Evolutionary conservation across 2,113 vertebrate genomes (phyloP).

Genomic region (Anthoscopus minutus): DNA sequence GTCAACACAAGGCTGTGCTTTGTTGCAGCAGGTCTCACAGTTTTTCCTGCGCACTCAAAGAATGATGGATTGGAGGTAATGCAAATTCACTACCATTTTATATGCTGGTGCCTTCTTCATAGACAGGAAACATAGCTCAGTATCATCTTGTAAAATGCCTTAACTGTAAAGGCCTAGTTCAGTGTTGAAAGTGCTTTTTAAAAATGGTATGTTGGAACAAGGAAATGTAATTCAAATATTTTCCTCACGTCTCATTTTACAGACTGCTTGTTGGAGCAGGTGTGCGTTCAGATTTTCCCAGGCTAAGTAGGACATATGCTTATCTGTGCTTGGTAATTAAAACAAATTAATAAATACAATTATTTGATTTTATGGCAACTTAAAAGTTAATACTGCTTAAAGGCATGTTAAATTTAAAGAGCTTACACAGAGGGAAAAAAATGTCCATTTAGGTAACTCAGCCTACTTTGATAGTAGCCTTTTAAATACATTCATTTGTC

Average conservation of each 20-base stretch:
- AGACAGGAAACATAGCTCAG: constrained; percentile 93
- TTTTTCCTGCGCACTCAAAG: constrained; percentile 78
- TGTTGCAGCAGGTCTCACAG: constrained; percentile 78
- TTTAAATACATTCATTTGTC: neutral
- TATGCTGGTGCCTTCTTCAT: constrained; percentile 87
- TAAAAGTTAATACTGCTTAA: constrained; percentile 67
- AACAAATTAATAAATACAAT: constrained; percentile 75
- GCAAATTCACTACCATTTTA: constrained; percentile 99
- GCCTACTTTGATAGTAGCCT: neutral
- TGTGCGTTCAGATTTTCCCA: constrained; percentile 33
- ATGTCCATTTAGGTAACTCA: neutral
- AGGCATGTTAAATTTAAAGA: constrained; percentile 40
- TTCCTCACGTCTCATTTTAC: constrained; percentile 60
- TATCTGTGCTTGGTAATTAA: constrained; percentile 64
- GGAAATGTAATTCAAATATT: constrained; percentile 64
- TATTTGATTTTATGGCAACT: constrained; percentile 69
- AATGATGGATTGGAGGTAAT: constrained; percentile 97
- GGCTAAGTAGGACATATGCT: constrained; percentile 54
- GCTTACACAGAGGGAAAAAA: neutral
- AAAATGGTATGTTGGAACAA: constrained; percentile 58
- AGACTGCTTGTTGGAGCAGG: constrained; percentile 58
- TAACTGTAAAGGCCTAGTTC: constrained; percentile 74
- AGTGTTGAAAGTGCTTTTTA: constrained; percentile 59
- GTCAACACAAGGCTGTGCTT: constrained; percentile 88
- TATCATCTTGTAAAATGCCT: constrained; percentile 91